phyloP scores from a whole-genome alignment of 1,140 invertebrate genomes.

The Bathynomus jamesi region DNA sequence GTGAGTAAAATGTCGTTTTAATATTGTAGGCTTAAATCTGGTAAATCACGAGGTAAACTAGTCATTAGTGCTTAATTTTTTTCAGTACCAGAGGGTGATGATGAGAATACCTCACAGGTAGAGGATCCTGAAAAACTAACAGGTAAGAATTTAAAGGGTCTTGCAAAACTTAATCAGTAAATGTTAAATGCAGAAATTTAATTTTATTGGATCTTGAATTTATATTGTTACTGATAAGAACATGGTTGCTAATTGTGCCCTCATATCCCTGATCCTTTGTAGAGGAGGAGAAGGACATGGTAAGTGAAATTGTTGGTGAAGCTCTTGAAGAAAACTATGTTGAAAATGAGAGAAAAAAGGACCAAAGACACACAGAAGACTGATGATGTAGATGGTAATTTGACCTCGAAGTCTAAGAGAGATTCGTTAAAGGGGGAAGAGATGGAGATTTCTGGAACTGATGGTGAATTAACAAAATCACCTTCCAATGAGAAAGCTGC shows the following conservation, averaged over 20 bases:
- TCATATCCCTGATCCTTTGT: not conserved
- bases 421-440: not conserved
- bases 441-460: conserved; percentile 7
- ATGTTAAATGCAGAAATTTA: no score
- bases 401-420: not conserved
- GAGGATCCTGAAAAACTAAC: conserved; percentile 32
- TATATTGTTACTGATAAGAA: no score
- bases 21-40: no score
- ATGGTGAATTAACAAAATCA: conserved; percentile 1
- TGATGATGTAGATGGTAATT: conserved; percentile 3
- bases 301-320: conserved; percentile 33
- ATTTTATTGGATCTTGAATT: no score
- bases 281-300: conserved; percentile 30
- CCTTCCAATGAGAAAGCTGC: no score
- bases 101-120: conserved; percentile 33
- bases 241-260: no score
- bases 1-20: no score
- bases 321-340: conserved; percentile 37
- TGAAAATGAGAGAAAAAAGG: conserved; percentile 14
- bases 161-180: no score
- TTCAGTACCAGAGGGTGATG: conserved; percentile 36
- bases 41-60: no score
- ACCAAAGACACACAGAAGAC: conserved; percentile 12
- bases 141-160: no score
- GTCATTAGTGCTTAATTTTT: conserved; percentile 1